phyloP scores from a whole-genome alignment of 2,888 invertebrate species.

The Copidosoma aretas region DNA sequence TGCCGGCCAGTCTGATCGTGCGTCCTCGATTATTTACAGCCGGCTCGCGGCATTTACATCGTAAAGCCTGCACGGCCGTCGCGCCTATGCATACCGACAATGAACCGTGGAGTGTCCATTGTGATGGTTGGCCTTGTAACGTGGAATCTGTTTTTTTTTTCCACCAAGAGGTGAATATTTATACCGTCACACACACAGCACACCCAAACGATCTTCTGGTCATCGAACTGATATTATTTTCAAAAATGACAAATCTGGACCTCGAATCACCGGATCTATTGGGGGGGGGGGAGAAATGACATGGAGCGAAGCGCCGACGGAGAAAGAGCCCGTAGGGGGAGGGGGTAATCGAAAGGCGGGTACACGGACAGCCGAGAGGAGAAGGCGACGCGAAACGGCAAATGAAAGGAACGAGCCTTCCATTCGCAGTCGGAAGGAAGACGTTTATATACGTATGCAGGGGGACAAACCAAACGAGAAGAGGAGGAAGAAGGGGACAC shows the following conservation, averaged over 20 bases:
- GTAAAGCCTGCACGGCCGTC: background rate
- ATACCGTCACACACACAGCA: too few species aligned
- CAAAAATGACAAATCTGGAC: too few species aligned
- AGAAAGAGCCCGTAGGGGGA: constrained; percentile 16
- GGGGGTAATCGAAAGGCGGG: constrained; percentile 24
- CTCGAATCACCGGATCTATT: too few species aligned
- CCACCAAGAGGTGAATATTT: too few species aligned
- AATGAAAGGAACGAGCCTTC: constrained; percentile 6
- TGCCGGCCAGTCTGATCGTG: background rate
- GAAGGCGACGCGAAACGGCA: constrained; percentile 3
- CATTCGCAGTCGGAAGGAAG: background rate
- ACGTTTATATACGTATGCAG: background rate
- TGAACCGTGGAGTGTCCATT: background rate
- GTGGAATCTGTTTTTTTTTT: too few species aligned
- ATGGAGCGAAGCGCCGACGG: background rate
- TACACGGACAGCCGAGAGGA: background rate
- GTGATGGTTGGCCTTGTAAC: too few species aligned
- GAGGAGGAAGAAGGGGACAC: constrained; percentile 19
- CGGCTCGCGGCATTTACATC: background rate
- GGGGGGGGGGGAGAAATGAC: too few species aligned
- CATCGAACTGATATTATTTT: too few species aligned
- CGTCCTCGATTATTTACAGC: background rate
- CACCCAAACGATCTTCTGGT: too few species aligned
- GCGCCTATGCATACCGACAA: constrained; percentile 1
- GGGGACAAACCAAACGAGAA: constrained; percentile 2